These are phyloP conservation scores for Tachysurus vachellii DNA, from an alignment of 2,113 vertebrate species.

Conservation along the genomic window DNA sequence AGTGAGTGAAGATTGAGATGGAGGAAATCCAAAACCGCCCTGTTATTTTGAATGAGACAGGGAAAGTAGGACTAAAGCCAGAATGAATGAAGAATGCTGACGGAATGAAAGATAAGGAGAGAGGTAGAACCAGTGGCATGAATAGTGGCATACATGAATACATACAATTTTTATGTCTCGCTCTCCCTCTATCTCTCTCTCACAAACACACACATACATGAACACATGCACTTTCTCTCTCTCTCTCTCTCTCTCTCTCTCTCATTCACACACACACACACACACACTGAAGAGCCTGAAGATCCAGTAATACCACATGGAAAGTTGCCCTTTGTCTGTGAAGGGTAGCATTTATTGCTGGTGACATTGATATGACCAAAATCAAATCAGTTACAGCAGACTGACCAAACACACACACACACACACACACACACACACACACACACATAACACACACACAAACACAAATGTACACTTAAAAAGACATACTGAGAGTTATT, in stretches of 20 bases:
- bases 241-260: no score
- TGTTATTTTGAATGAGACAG: neutral
- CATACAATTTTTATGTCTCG: no score
- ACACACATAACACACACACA: constrained; percentile 6
- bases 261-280: neutral
- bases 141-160: no score
- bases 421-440: constrained; percentile 3
- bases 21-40: neutral
- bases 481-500: neutral
- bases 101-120: constrained; percentile 30
- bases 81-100: constrained; percentile 25
- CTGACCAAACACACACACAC: constrained; percentile 12
- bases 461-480: neutral
- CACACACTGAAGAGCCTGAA: constrained; percentile 19
- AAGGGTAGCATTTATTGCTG: constrained; percentile 38
- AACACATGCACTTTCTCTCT: no score
- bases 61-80: constrained; percentile 1
- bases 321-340: constrained; percentile 31
- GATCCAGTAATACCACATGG: constrained; percentile 13
- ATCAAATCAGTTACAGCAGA: constrained; percentile 41
- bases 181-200: no score
- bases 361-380: constrained; percentile 37
- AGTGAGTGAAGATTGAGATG: neutral
- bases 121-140: constrained; percentile 11
- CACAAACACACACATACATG: no score